Conservation (phyloP, 2,797 vertebrate species). For the Decapterus maruadsi region DNA sequence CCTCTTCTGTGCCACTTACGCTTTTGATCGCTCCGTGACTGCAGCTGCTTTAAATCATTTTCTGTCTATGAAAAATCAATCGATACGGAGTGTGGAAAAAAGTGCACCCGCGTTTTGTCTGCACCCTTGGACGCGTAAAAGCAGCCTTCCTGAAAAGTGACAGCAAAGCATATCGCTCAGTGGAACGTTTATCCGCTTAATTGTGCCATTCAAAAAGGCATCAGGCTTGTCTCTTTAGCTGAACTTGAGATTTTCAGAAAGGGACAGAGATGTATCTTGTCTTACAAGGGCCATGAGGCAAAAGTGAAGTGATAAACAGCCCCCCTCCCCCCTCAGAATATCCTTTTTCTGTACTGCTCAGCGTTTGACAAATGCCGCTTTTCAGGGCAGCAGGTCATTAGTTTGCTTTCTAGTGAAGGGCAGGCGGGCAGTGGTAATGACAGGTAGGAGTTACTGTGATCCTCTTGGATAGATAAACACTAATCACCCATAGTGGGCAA, state of each 20-base stretch:
- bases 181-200: constrained; percentile 36
- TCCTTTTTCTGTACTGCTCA: constrained; percentile 2
- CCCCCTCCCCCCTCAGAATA: not conserved
- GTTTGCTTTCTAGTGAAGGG: constrained; percentile 25
- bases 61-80: constrained; percentile 69
- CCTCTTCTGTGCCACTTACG: constrained; percentile 28
- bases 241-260: constrained; percentile 5
- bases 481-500: constrained; percentile 47
- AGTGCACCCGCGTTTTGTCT: constrained; percentile 36
- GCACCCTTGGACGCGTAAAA: constrained; percentile 2
- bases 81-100: constrained; percentile 16
- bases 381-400: constrained; percentile 14
- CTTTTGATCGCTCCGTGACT: constrained; percentile 50
- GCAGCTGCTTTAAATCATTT: constrained; percentile 44
- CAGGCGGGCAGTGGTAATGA: constrained; percentile 10
- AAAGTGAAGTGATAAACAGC: not conserved
- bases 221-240: not conserved
- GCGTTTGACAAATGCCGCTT: constrained; percentile 6
- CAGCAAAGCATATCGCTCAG: constrained; percentile 20
- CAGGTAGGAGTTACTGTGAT: constrained; percentile 46
- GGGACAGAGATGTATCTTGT: not conserved
- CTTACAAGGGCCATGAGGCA: not conserved
- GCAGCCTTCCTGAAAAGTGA: constrained; percentile 14
- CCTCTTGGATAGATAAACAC: constrained; percentile 42
- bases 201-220: constrained; percentile 8